Percentiles rank a stretch among this genome's conserved stretches.
phyloP scores from a whole-genome alignment of 2,797 vertebrate species.

The Sebastiscus tertius region DNA sequence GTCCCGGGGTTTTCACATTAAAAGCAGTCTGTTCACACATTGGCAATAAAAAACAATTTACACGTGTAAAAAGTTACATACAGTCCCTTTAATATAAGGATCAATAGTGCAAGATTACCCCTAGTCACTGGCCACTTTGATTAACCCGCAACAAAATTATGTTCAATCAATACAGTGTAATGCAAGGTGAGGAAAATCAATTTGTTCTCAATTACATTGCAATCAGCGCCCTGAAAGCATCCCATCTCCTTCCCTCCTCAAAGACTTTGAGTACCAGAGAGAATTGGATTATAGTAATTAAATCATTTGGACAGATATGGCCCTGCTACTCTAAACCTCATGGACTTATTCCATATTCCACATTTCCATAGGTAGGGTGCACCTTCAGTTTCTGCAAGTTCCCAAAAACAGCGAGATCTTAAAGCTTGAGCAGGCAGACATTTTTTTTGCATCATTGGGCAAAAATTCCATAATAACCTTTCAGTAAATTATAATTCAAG shows the following conservation, averaged over 20 bases:
- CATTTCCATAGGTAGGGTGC: neutral
- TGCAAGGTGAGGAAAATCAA: constrained; percentile 60
- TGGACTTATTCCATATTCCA: neutral
- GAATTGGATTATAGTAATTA: constrained; percentile 51
- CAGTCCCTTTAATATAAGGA: neutral
- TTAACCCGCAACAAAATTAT: constrained; percentile 45
- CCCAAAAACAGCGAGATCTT: neutral
- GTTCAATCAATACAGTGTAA: constrained; percentile 42
- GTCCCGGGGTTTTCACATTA: too few species aligned
- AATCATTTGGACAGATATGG: constrained; percentile 43
- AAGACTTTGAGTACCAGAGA: constrained; percentile 25
- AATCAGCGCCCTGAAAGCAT: constrained; percentile 42
- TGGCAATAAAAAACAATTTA: too few species aligned
- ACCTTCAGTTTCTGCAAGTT: constrained; percentile 1
- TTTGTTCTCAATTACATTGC: constrained; percentile 53
- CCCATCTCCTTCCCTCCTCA: constrained; percentile 5
- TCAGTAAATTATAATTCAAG: too few species aligned
- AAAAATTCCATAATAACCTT: too few species aligned
- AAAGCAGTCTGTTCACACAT: too few species aligned
- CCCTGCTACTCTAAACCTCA: neutral
- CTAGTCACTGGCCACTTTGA: constrained; percentile 38
- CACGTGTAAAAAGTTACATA: too few species aligned
- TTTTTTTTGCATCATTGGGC: too few species aligned
- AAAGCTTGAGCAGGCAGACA: too few species aligned
- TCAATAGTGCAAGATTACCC: constrained; percentile 23